These are phyloP conservation scores for Monochamus alternatus DNA, from an alignment of 2,888 invertebrate species.

Conservation along the genomic window DNA sequence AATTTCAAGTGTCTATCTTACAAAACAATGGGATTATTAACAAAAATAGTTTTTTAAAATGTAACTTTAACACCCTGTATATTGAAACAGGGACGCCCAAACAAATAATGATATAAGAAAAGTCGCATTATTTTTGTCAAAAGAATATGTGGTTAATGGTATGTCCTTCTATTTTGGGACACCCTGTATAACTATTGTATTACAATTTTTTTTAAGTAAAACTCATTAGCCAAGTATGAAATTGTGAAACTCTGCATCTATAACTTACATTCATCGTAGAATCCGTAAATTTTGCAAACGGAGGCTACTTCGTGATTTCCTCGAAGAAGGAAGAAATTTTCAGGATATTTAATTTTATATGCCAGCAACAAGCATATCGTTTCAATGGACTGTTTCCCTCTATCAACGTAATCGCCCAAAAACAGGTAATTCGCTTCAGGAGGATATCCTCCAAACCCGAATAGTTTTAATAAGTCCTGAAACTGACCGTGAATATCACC, in stretches of 20 bases:
- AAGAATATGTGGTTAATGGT: too few species aligned
- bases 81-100: too few species aligned
- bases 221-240: neutral
- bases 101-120: too few species aligned
- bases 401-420: conserved; percentile 77
- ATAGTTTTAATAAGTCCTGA: conserved; percentile 76
- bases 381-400: conserved; percentile 78
- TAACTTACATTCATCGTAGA: conserved; percentile 77
- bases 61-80: too few species aligned
- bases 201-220: too few species aligned
- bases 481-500: conserved; percentile 80
- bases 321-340: conserved; percentile 79
- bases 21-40: too few species aligned
- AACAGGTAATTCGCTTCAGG: conserved; percentile 80
- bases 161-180: too few species aligned
- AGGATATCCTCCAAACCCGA: conserved; percentile 79
- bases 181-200: too few species aligned
- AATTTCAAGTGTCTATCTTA: too few species aligned
- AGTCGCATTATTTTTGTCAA: too few species aligned
- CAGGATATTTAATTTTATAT: conserved; percentile 81
- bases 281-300: conserved; percentile 79
- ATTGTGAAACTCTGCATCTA: neutral
- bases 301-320: conserved; percentile 81
- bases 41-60: too few species aligned
- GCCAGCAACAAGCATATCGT: conserved; percentile 79